Evolutionary conservation across 2,797 vertebrate genomes (phyloP), one percentile per base, ranked within the genome.

Genomic region (Onychomys leucogaster): DNA sequence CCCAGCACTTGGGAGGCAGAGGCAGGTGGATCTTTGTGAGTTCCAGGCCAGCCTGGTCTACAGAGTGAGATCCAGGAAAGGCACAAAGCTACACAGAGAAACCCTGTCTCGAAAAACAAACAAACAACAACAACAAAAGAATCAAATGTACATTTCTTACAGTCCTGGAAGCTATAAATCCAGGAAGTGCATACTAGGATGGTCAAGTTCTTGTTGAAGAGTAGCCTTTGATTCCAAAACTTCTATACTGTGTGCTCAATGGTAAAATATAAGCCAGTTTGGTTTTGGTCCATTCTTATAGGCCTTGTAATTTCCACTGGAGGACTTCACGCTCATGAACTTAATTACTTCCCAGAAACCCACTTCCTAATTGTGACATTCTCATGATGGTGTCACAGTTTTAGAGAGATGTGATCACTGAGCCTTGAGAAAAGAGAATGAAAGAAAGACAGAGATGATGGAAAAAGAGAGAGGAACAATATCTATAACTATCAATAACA

Each of bases 381-480:
- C 65, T 49, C 19, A 52, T 43, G 29, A 7, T 59, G 37, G 2
- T 3, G 29, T 41, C 37, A 78, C 5, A 73, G 55, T 14, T 81
- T 80, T 43, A 23, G 52, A 95, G 55, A 34, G 34, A 55, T 1
- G 17, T 5, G 52, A 43, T 34, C 12, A 29, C 9, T 23, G 12
- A 4, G 9, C 9, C 14, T 41, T 29, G 25, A 27, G 9, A 27
- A 52, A 84, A 37, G 17, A 43, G 5, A 75, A 34, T 14, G 37
- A 71, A 29, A 19, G 32, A 5, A 32, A 9, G 32, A 13, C 0
- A 5, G 17, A 12, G 10, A 4, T 27, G 16, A 37, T 2, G 1
- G 29, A 57, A 16, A 67, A 3, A 27, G 4, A 69, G 3, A 83
- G 2, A 27, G 29, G 32, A 55, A 23, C 55, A 41, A 27, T 21